Percentiles rank a stretch among this genome's conserved stretches.
These are phyloP conservation scores for Lysiphlebus fabarum DNA, from an alignment of 1,140 invertebrate genomes.

Conservation along the genomic window DNA sequence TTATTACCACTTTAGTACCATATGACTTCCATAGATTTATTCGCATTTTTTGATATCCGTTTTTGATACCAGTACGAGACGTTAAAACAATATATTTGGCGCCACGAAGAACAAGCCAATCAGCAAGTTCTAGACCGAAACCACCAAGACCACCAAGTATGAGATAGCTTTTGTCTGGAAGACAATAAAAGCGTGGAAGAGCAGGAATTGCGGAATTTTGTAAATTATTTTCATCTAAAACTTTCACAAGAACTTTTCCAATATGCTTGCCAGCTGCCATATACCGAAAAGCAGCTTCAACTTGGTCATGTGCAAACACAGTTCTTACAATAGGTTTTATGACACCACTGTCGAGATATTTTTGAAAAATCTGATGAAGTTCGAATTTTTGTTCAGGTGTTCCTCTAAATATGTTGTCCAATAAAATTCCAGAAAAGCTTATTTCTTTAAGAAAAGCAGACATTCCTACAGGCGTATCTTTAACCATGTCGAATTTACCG, in stretches of 20 bases:
- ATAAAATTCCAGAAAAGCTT: constrained; percentile 72
- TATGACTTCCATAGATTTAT: constrained; percentile 56
- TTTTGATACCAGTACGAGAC: constrained; percentile 65
- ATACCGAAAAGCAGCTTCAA: constrained; percentile 56
- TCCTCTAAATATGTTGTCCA: constrained; percentile 63
- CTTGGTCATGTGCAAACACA: constrained; percentile 48
- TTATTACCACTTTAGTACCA: constrained; percentile 55
- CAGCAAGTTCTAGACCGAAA: constrained; percentile 74
- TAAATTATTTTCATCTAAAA: constrained; percentile 50
- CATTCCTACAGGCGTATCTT: constrained; percentile 66
- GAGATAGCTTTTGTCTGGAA: constrained; percentile 50
- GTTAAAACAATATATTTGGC: constrained; percentile 67
- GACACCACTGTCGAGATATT: constrained; percentile 57
- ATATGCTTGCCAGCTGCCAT: constrained; percentile 75
- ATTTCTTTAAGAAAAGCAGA: constrained; percentile 78
- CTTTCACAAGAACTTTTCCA: constrained; percentile 70
- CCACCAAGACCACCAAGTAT: constrained; percentile 72
- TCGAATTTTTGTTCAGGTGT: constrained; percentile 35
- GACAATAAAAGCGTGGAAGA: constrained; percentile 58
- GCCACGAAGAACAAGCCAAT: constrained; percentile 73
- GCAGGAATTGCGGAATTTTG: constrained; percentile 41
- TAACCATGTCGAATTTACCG: constrained; percentile 70
- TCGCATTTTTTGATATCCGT: constrained; percentile 66
- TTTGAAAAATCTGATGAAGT: constrained; percentile 43
- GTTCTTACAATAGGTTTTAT: constrained; percentile 53